Evolutionary conservation across 2,113 vertebrate species (phyloP).

Genomic region (Chloroceryle aenea): DNA sequence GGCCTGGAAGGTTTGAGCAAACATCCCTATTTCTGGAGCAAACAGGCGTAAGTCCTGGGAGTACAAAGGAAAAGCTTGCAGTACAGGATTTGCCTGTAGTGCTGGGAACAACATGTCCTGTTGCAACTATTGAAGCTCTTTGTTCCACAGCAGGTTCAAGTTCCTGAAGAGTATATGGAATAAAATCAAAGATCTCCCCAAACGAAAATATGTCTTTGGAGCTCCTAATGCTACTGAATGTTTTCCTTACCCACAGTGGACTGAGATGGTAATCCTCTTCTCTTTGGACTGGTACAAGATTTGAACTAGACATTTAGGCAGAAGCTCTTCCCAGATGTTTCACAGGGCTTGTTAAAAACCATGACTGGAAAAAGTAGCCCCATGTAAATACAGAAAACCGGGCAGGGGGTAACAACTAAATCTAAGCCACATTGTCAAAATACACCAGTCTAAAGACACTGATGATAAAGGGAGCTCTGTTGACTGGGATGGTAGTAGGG

Average conservation of each 20-base stretch:
- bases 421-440: rapidly evolving
- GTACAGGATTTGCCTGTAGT: not conserved
- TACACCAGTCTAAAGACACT: not conserved
- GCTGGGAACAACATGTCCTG: not conserved
- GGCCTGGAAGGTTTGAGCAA: slow-evolving; percentile 33
- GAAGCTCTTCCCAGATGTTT: not conserved
- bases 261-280: slow-evolving; percentile 5
- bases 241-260: slow-evolving; percentile 37
- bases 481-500: not conserved
- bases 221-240: not conserved
- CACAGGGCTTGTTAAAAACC: not conserved
- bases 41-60: slow-evolving; percentile 51
- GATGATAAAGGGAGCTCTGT: not conserved
- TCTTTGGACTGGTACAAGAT: not conserved
- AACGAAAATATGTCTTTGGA: rapidly evolving
- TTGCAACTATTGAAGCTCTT: not conserved
- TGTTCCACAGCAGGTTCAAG: slow-evolving; percentile 61
- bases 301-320: not conserved
- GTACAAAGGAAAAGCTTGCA: not conserved
- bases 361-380: not conserved
- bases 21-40: slow-evolving; percentile 79
- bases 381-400: not conserved
- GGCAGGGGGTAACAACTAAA: not conserved
- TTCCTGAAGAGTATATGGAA: slow-evolving; percentile 71
- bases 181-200: not conserved